These are phyloP conservation scores for Ormyrus nitidulus DNA, from an alignment of 2,888 invertebrate species.

Conservation along the genomic window DNA sequence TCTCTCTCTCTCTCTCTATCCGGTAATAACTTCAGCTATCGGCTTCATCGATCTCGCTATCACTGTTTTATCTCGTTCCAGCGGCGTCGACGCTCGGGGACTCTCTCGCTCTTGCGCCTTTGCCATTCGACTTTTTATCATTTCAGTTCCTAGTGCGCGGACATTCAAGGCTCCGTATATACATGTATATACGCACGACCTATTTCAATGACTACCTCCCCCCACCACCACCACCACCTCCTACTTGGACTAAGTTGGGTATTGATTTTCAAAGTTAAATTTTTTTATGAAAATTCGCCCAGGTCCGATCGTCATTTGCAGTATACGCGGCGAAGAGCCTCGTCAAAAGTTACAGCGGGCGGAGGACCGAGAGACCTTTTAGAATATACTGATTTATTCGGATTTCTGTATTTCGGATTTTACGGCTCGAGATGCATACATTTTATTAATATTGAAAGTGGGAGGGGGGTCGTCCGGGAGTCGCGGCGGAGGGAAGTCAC, in stretches of 20 bases:
- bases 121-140: constrained; percentile 54
- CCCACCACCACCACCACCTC: no score
- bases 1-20: constrained; percentile 71
- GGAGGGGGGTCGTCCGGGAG: neutral
- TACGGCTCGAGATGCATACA: neutral
- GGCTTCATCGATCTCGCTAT: constrained; percentile 75
- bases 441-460: neutral
- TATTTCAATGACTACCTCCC: constrained; percentile 42
- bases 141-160: constrained; percentile 33
- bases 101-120: constrained; percentile 47
- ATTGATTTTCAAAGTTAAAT: constrained; percentile 28
- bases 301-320: neutral
- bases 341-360: no score
- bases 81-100: constrained; percentile 72
- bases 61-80: constrained; percentile 74
- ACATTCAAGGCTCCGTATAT: constrained; percentile 31
- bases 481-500: neutral
- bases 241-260: neutral
- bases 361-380: no score
- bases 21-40: constrained; percentile 75
- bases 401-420: no score
- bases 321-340: neutral
- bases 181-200: constrained; percentile 30
- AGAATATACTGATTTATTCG: no score
- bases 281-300: constrained; percentile 27